Base-by-base conservation (phyloP, 2,797 vertebrate species). In the Sebastes aleutianus region DNA sequence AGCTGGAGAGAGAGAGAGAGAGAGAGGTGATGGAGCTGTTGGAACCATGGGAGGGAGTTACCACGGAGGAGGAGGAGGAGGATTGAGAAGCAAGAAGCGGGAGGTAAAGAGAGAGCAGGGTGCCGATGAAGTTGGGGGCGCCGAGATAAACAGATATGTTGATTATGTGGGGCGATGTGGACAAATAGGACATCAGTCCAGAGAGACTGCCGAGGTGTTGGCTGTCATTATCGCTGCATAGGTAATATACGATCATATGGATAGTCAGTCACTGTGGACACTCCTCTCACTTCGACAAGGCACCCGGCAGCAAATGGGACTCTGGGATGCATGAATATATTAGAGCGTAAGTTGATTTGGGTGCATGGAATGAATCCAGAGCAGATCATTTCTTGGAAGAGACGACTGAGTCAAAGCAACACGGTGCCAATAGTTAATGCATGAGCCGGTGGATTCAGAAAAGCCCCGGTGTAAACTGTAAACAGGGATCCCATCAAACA, bases 321-420 rank as follows among this genome's bases (percentile, higher is more conserved):
- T 67, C 54, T 2, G 56, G 76, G 18, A 84, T 65, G 39, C 20
- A 22, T 58, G 29, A 81, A 87, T 64, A 72, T 53, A 76, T 81
- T 8, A 58, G 20, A 80, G 66, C 12, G 26, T 8, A 34, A 59
- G 34, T 70, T 34, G 29, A 65, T 77, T 83, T 22, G 29, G n/a
- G 61, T 36, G 27, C 64, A n/a, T 76, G 76, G 76, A 77, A 75
- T 66, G 18, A 76, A 85, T 88, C 78, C 76, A 77, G 61, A 87
- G 26, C 50, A 36, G 71, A 54, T 74, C 1, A 63, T 77, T 81
- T 79, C 32, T 57, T 34, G 32, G 54, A 59, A 20, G 43, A 76
- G 72, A 70, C 2, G 29, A n/a, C n/a, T n/a, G n/a, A 84, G 26
- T 72, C 31, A 47, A 70, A 63, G 57, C 76, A 50, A 59, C 56